These are phyloP conservation scores for Andinoacara biseriatus DNA, from an alignment of 2,113 vertebrate genomes.

Conservation along the genomic window DNA sequence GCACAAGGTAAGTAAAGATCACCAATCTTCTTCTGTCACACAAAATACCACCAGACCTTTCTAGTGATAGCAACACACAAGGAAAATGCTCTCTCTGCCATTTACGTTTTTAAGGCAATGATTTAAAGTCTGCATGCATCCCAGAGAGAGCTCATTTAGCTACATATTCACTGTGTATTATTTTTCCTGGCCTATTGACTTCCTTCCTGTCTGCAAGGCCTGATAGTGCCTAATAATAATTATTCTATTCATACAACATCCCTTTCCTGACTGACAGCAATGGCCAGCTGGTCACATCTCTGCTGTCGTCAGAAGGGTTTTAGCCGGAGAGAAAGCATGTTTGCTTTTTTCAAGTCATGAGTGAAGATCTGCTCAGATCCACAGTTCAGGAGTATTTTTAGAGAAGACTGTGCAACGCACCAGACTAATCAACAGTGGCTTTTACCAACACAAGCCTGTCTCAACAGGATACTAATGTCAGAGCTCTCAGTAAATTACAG, in stretches of 20 bases:
- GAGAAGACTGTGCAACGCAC: slow-evolving; percentile 6
- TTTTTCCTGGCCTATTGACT: slow-evolving; percentile 51
- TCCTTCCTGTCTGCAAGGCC: slow-evolving; percentile 73
- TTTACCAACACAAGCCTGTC: slow-evolving; percentile 65
- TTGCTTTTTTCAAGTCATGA: neutral
- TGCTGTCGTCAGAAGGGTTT: slow-evolving; percentile 8
- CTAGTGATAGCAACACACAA: neutral
- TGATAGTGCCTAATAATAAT: slow-evolving; percentile 69
- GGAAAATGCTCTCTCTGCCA: neutral
- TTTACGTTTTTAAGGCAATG: slow-evolving; percentile 27
- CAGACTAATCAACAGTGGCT: slow-evolving; percentile 60
- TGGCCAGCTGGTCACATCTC: slow-evolving; percentile 53
- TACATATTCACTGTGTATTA: slow-evolving; percentile 57
- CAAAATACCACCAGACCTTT: slow-evolving; percentile 22
- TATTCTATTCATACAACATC: slow-evolving; percentile 61
- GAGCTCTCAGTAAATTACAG: slow-evolving; percentile 73
- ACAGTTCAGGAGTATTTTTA: slow-evolving; percentile 25
- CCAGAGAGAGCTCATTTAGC: slow-evolving; percentile 56
- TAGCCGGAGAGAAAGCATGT: slow-evolving; percentile 1
- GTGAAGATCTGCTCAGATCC: slow-evolving; percentile 12
- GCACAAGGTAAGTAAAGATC: slow-evolving; percentile 78
- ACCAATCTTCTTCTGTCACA: slow-evolving; percentile 1
- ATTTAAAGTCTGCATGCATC: slow-evolving; percentile 30
- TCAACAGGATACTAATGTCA: slow-evolving; percentile 71
- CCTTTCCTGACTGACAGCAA: slow-evolving; percentile 70